These are phyloP conservation scores for Clarias macrocephalus DNA, from an alignment of 2,113 vertebrate genomes.

Conservation along the genomic window DNA sequence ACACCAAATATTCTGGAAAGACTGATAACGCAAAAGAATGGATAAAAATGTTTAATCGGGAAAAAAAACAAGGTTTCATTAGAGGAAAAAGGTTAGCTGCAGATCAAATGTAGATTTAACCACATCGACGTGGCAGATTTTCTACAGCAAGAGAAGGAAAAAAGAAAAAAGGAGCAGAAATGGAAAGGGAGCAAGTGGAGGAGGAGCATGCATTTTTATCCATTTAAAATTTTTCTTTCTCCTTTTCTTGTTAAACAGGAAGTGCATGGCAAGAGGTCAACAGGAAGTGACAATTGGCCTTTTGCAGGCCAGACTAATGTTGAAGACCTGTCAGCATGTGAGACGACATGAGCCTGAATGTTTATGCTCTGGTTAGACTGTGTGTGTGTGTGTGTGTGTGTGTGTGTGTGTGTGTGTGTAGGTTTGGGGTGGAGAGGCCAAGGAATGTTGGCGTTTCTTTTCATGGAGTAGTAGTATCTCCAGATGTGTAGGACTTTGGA, in stretches of 20 bases:
- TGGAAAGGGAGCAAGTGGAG: conserved; percentile 43
- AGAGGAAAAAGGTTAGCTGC: background rate
- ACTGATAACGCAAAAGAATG: background rate
- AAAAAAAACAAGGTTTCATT: background rate
- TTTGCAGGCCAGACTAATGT: conserved; percentile 37
- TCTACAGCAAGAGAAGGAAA: conserved; percentile 52
- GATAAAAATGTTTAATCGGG: background rate
- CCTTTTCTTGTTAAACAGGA: conserved; percentile 63
- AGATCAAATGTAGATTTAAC: conserved; percentile 28
- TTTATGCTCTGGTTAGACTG: conserved; percentile 38
- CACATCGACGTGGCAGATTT: conserved; percentile 51
- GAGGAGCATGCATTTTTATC: conserved; percentile 65
- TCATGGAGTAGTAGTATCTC: conserved; percentile 69
- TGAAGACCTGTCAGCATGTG: conserved; percentile 49
- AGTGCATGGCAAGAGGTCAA: conserved; percentile 70
- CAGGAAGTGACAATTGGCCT: conserved; percentile 64
- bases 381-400: conserved; percentile 31
- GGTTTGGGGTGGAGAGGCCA: conserved; percentile 14
- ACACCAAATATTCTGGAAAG: background rate
- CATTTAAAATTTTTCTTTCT: conserved; percentile 41
- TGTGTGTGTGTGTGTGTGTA: conserved; percentile 21
- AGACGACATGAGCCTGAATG: conserved; percentile 28
- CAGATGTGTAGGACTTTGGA: conserved; percentile 76
- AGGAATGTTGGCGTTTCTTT: conserved; percentile 70
- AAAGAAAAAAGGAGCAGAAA: conserved; percentile 22